Conservation (phyloP, 2,888 invertebrate genomes). For the Horisme vitalbata region DNA sequence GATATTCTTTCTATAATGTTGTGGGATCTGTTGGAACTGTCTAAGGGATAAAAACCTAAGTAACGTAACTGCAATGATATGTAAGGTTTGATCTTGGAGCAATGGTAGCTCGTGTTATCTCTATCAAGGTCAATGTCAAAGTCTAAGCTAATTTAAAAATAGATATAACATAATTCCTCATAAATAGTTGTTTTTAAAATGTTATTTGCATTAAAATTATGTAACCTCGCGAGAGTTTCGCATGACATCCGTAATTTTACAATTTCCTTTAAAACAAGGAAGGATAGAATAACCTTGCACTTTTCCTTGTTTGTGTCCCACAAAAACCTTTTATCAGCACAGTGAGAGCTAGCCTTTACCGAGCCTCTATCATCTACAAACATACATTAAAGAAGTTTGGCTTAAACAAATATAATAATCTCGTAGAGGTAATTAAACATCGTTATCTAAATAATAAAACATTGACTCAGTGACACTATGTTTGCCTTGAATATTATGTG, state of each 20-base stretch:
- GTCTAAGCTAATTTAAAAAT: no score
- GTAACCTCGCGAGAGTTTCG: constrained; percentile 2
- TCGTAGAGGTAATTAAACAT: constrained; percentile 66
- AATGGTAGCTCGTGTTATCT: no score
- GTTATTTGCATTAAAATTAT: no score
- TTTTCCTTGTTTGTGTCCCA: constrained; percentile 54
- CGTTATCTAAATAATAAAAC: constrained; percentile 69
- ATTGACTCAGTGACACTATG: constrained; percentile 69
- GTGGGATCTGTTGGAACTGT: no score
- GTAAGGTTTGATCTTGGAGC: no score
- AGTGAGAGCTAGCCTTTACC: constrained; percentile 46
- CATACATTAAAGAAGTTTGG: constrained; percentile 45
- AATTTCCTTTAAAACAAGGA: constrained; percentile 25
- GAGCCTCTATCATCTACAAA: constrained; percentile 49
- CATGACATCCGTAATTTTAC: constrained; percentile 24
- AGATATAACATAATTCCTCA: no score
- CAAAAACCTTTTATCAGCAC: constrained; percentile 47
- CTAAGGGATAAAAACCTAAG: no score
- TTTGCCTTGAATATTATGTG: constrained; percentile 56
- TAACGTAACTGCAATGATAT: no score
- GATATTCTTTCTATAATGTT: no score
- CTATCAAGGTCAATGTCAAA: no score
- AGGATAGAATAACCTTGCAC: constrained; percentile 16
- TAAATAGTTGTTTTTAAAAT: no score
- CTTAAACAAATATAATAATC: constrained; percentile 64